These are phyloP conservation scores for Ranitomeya variabilis DNA, from an alignment of 2,113 vertebrate genomes.

Conservation along the genomic window DNA sequence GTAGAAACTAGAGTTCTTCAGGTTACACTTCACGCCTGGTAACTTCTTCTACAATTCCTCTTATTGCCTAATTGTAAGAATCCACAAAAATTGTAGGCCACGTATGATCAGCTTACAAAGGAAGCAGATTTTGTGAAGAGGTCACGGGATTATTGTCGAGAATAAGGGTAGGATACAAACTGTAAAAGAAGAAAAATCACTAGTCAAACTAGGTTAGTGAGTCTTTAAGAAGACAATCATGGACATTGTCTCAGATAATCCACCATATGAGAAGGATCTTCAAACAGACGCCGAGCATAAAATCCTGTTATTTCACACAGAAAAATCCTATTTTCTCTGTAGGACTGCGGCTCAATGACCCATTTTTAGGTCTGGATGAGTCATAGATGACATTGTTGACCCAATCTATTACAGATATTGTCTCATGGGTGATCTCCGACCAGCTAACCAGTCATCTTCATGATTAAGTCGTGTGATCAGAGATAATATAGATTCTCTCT, in stretches of 20 bases:
- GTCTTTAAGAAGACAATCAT: neutral
- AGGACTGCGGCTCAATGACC: neutral
- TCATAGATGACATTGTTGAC: neutral
- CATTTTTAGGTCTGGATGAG: conserved; percentile 2
- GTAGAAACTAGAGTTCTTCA: neutral
- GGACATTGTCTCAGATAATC: neutral
- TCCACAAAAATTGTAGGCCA: neutral
- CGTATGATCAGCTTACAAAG: neutral
- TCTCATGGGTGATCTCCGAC: neutral
- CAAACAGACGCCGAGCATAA: neutral
- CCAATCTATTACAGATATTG: neutral
- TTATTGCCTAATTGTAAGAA: neutral
- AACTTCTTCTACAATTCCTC: neutral
- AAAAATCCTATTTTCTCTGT: neutral
- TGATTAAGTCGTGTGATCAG: neutral
- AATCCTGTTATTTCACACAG: neutral
- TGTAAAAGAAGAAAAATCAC: neutral
- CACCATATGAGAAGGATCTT: neutral
- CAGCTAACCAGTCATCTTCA: neutral
- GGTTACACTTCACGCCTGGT: neutral
- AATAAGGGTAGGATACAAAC: neutral
- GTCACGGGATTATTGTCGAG: neutral
- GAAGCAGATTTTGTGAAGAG: neutral
- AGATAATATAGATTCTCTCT: neutral
- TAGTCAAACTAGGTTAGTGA: neutral